A percentile compares a stretch with the other conserved stretches of the same genome.
Evolutionary conservation across 2,797 vertebrate genomes (phyloP).

Genomic region (Hozukius guyotensis): DNA sequence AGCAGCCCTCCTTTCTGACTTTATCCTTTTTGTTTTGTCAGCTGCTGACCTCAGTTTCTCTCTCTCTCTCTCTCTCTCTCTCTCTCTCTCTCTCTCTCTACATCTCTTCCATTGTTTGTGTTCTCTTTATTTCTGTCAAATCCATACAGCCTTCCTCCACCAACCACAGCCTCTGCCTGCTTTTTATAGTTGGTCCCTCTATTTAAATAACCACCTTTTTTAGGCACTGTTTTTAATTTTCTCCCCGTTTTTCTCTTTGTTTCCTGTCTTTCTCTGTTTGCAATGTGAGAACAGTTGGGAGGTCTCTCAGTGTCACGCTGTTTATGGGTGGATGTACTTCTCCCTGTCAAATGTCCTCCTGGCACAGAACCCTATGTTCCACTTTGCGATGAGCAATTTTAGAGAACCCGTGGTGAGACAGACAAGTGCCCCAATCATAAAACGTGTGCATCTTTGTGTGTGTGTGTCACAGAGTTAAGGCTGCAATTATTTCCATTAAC

Average conservation of each 20-base stretch:
- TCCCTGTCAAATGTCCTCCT: slow-evolving; percentile 39
- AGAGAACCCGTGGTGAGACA: slow-evolving; percentile 10
- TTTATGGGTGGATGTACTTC: slow-evolving; percentile 18
- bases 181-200: slow-evolving; percentile 4
- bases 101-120: slow-evolving; percentile 52
- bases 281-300: slow-evolving; percentile 13
- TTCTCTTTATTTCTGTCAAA: slow-evolving; percentile 40
- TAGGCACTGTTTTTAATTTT: slow-evolving; percentile 4
- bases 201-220: slow-evolving; percentile 4
- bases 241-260: neutral
- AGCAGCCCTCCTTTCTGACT: slow-evolving; percentile 64
- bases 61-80: slow-evolving; percentile 36
- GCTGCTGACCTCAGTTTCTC: slow-evolving; percentile 66
- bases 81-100: slow-evolving; percentile 37
- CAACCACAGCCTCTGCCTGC: neutral
- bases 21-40: slow-evolving; percentile 79
- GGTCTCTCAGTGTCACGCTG: slow-evolving; percentile 5
- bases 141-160: slow-evolving; percentile 30
- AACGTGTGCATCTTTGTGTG: neutral
- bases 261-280: slow-evolving; percentile 22
- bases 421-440: slow-evolving; percentile 16
- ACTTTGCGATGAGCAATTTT: slow-evolving; percentile 23
- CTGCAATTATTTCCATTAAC: slow-evolving; percentile 12
- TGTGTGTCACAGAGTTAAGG: neutral
- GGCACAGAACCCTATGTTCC: slow-evolving; percentile 26